Evolutionary conservation across 2,113 vertebrate genomes (phyloP), one percentile per base, ranked within the genome.

Genomic region (Phaethon lepturus): DNA sequence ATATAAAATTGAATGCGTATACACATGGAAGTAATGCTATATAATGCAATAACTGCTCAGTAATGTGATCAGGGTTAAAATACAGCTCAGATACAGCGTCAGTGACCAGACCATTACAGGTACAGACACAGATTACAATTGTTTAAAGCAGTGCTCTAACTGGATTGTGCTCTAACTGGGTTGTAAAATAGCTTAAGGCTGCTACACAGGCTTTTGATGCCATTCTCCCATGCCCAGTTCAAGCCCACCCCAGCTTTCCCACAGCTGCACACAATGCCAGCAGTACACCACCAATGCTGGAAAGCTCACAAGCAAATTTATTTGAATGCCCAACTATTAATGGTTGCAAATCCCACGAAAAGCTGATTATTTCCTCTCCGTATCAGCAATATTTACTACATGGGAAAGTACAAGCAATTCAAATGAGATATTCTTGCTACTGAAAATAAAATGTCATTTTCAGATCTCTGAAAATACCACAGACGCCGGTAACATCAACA

Each of bases 361-460:
- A 83, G 40, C 20, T 63, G 60, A 44, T 81, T 90, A 76, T 90
- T 88, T 77, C 31, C 13, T 38, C 44, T 80, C 76, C 67, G 33
- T 81, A 84, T 86, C 33, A 71, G 72, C 82, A 91, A 86, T 88
- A 81, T 85, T 93, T 76, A 78, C 28, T 9, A 71, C 2, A 4
- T 91, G 75, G 68, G 86, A 95, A 97, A 97, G 56, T 52, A 52
- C n/a, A 29, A 73, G 60, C 28, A 80, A 94, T 62, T 80, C 19
- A 77, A 67, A 71, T 44, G 9, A 92, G 80, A 31, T 45, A 72
- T 83, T 90, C 80, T 72, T 92, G 68, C 52, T 90, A 47, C 67
- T 71, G 87, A 86, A 96, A 95, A 95, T 40, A 74, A 86, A 90
- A 88, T 63, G 55, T 76, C 35, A 4, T 79, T 73, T 94, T 83